Conservation (phyloP, 1,140 invertebrate species). For the Drosophila mojavensis region DNA sequence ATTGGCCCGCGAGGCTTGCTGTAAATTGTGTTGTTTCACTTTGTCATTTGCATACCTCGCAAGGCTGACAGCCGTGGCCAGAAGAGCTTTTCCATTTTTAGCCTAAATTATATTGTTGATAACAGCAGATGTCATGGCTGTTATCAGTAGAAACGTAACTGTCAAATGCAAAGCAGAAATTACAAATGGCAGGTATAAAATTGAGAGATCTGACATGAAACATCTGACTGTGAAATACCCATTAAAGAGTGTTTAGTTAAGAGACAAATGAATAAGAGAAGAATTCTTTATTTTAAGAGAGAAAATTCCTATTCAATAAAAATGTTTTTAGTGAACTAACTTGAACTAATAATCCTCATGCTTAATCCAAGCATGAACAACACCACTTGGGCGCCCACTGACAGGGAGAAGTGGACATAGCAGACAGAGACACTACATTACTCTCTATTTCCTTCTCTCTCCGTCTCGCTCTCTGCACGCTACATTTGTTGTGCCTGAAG, state of each 20-base stretch:
- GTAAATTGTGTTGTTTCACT: conserved; percentile 29
- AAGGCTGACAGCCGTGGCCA: conserved; percentile 12
- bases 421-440: neutral
- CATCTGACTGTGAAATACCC: neutral
- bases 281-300: no score
- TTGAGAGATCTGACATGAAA: neutral
- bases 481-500: conserved; percentile 64
- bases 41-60: conserved; percentile 17
- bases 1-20: conserved; percentile 15
- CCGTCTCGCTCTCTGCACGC: conserved; percentile 13
- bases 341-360: neutral
- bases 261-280: no score
- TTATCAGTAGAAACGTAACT: conserved; percentile 9
- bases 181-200: neutral
- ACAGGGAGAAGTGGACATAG: conserved; percentile 29
- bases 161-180: conserved; percentile 27
- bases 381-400: conserved; percentile 10
- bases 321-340: neutral
- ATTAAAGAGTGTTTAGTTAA: neutral
- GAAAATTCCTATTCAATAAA: no score
- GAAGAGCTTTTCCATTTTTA: conserved; percentile 27
- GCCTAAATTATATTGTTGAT: conserved; percentile 22
- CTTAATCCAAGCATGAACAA: neutral
- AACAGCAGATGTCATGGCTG: conserved; percentile 17
- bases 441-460: neutral